Conservation (phyloP, 2,113 vertebrate species). For the Phycodurus eques region DNA sequence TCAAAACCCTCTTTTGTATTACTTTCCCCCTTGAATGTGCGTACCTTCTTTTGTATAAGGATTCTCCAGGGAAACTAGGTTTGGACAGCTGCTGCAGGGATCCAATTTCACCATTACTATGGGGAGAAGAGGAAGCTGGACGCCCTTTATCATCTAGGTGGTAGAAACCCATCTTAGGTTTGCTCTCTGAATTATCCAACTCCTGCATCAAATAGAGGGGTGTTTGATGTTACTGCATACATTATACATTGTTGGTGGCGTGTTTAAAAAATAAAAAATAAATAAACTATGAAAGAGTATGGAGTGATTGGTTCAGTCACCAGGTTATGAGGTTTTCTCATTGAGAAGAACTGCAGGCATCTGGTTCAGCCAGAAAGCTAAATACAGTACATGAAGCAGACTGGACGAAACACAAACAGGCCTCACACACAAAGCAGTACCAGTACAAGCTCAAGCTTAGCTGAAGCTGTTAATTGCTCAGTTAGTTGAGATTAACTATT, state of each 20-base stretch:
- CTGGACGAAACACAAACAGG: constrained; percentile 11
- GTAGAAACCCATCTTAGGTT: constrained; percentile 63
- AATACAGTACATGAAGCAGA: constrained; percentile 5
- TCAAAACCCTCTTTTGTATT: background rate
- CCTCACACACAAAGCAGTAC: background rate
- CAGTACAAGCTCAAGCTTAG: constrained; percentile 1
- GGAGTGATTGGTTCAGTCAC: constrained; percentile 7
- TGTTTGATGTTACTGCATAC: background rate
- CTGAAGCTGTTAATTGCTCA: background rate
- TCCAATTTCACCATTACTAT: constrained; percentile 50
- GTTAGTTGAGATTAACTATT: constrained; percentile 4
- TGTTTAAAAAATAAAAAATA: background rate
- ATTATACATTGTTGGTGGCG: background rate
- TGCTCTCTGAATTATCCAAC: constrained; percentile 76
- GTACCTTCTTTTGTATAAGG: constrained; percentile 72
- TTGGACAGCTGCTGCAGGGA: constrained; percentile 36
- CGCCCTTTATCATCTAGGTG: constrained; percentile 67
- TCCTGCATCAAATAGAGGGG: constrained; percentile 71
- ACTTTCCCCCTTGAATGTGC: background rate
- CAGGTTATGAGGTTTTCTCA: constrained; percentile 10
- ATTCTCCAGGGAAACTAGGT: constrained; percentile 66
- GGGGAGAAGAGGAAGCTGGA: constrained; percentile 64
- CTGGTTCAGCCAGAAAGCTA: constrained; percentile 1
- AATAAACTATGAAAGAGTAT: background rate
- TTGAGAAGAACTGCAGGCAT: background rate